Base-by-base conservation (phyloP, 2,113 vertebrate genomes). In the Trinectes maculatus region DNA sequence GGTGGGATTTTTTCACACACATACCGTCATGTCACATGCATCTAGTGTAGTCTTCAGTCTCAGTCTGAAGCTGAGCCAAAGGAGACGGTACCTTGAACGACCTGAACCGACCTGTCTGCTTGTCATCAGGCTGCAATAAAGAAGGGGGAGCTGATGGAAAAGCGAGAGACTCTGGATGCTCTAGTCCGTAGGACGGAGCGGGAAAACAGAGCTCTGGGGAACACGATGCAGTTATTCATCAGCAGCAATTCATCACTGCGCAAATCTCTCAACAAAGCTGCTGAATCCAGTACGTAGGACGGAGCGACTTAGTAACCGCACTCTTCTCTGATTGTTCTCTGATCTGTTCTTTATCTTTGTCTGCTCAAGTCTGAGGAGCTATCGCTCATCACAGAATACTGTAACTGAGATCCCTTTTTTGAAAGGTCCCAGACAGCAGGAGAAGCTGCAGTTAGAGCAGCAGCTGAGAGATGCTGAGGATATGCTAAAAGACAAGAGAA, bases 111-210 rank as follows among this genome's bases (percentile, higher is more conserved):
- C 5, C 12, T n/a, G 12, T 57, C 13, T 64, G 3, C 25, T 67
- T 55, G 19, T 64, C 76, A 72, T 54, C 61, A 99, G 98, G 92
- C 95, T 80, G 95, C 95, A n/a, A 96, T 95, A 65, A 95, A 97
- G 82, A 97, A 94, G 77, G 94, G 96, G 87, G 93, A 93, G 77
- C 93, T 98, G 37, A 91, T 91, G 84, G 89, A 81, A 15, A 90
- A 94, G 78, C 94, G 95, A 9, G 93, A 97, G 53, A 70, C 57
- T 52, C 87, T 99, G 74, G 94, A 97, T 72, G 90, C 89, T 33
- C 92, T 93, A 86, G 95, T 98, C 80, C 83, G 82, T 60, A 94
- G 94, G 83, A 90, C 91, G 59, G 93, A 96, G 80, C 92, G 94
- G 80, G 97, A 98, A 85, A 94, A 94, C 15, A 58, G 7, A 51